Conservation (phyloP, 2,113 vertebrate species). For the Microtus montanus region DNA sequence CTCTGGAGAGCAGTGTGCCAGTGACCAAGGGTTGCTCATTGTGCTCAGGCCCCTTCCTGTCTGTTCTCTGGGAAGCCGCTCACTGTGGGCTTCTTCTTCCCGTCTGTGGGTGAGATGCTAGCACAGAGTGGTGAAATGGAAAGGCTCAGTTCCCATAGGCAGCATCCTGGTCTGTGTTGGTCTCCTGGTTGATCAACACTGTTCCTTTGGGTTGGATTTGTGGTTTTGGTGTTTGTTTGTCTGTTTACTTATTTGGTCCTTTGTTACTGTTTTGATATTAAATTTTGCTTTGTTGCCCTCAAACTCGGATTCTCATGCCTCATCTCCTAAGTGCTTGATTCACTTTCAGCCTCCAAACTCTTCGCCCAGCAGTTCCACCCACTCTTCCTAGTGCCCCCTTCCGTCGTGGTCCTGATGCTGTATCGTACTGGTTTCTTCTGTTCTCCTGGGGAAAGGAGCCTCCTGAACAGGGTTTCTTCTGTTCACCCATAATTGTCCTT, state of each 20-base stretch:
- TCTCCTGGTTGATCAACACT: background rate
- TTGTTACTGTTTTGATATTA: background rate
- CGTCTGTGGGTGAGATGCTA: accelerated
- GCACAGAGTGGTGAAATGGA: accelerated
- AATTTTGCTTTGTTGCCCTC: background rate
- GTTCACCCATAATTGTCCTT: background rate
- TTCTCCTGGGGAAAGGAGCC: background rate
- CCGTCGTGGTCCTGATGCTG: accelerated
- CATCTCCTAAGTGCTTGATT: background rate
- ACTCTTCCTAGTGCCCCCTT: background rate
- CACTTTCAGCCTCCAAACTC: background rate
- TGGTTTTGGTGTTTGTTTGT: background rate
- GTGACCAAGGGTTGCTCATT: background rate
- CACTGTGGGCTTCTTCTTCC: background rate
- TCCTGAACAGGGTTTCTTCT: background rate
- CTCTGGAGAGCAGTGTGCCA: background rate
- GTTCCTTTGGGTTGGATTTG: background rate
- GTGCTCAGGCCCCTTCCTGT: accelerated
- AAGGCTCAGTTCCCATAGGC: background rate
- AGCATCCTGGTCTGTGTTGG: accelerated
- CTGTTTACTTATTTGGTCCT: background rate
- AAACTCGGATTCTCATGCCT: background rate
- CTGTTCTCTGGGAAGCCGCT: background rate
- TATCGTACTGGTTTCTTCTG: background rate
- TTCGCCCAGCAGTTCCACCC: accelerated